phyloP scores from a whole-genome alignment of 2,888 invertebrate species.

The Antheraea yamamai region DNA sequence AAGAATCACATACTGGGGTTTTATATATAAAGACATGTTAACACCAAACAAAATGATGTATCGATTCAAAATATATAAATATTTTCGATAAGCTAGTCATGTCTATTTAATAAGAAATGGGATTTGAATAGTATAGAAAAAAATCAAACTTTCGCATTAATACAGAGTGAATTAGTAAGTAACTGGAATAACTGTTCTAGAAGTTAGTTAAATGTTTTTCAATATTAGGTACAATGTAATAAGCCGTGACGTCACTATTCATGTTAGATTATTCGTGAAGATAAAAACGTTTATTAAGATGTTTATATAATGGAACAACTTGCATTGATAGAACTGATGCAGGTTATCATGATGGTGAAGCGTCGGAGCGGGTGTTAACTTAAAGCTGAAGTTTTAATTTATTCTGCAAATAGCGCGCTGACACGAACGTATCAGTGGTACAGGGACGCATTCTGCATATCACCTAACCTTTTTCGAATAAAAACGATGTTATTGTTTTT shows the following conservation, averaged over 20 bases:
- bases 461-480: neutral
- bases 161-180: no score
- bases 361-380: constrained; percentile 1
- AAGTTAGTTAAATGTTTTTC: neutral
- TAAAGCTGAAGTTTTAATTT: constrained; percentile 21
- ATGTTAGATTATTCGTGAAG: neutral
- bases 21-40: no score
- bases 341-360: neutral
- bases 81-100: no score
- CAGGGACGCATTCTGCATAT: neutral
- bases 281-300: neutral
- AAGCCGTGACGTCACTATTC: neutral
- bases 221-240: neutral
- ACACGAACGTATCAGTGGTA: constrained; percentile 14
- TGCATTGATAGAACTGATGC: neutral
- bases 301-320: constrained; percentile 1
- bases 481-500: neutral
- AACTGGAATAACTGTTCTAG: no score
- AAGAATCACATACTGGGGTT: no score
- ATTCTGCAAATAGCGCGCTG: constrained; percentile 21
- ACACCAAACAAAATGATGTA: no score
- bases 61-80: no score
- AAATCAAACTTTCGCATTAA: no score
- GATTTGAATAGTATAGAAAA: no score
- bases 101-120: no score